Percentiles rank a stretch among this genome's conserved stretches.
Evolutionary conservation across 2,113 vertebrate species (phyloP).

Genomic region (Ornithorhynchus anatinus): DNA sequence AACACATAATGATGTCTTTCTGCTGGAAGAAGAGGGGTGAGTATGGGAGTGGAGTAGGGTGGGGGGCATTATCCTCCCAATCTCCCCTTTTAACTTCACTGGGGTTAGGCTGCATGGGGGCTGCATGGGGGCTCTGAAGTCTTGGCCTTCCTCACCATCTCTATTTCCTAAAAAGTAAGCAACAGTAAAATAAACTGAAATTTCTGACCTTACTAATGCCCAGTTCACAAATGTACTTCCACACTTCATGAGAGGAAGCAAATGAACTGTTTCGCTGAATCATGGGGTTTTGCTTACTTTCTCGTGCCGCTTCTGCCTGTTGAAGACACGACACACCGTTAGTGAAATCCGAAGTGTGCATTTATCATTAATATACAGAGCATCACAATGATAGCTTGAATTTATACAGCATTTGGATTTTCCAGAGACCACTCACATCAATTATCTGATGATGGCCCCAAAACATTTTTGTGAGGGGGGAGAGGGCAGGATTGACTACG

Average conservation of each 20-base stretch:
- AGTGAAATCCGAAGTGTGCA: fast-evolving
- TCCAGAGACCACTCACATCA: too few species aligned
- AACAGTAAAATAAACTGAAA: not conserved
- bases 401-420: too few species aligned
- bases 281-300: conserved; percentile 95
- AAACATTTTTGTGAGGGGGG: not conserved
- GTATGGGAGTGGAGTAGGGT: too few species aligned
- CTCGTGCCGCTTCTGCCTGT: conserved; percentile 87
- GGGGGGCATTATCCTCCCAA: too few species aligned
- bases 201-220: conserved; percentile 90
- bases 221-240: conserved; percentile 97
- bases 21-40: too few species aligned
- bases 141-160: not conserved
- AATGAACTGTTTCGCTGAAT: conserved; percentile 97
- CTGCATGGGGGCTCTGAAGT: too few species aligned
- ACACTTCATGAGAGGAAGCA: conserved; percentile 95
- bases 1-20: too few species aligned
- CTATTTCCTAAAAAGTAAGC: not conserved
- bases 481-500: not conserved
- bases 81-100: too few species aligned
- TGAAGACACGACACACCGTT: not conserved
- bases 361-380: too few species aligned
- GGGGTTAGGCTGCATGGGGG: too few species aligned
- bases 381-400: too few species aligned
- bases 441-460: too few species aligned